A percentile compares a stretch with the other conserved stretches of the same genome.
phyloP scores from a whole-genome alignment of 2,113 vertebrate species.

The Nesoenas mayeri region DNA sequence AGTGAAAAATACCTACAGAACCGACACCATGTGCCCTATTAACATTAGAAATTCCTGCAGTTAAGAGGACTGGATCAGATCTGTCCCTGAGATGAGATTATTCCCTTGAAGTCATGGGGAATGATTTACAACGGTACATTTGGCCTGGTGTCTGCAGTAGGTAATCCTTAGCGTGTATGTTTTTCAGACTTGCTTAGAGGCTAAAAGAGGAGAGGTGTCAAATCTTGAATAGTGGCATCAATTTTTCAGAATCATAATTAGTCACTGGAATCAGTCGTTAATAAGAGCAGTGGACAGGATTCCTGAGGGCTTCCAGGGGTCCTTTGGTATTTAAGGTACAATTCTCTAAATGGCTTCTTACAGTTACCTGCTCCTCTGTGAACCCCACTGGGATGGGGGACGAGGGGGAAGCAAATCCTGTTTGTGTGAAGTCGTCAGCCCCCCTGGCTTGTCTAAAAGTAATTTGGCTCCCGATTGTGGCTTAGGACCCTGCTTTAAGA shows the following conservation, averaged over 20 bases:
- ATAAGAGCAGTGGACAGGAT: neutral
- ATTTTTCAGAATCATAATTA: slow-evolving; percentile 17
- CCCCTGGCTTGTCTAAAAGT: neutral
- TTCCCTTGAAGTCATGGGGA: slow-evolving; percentile 47
- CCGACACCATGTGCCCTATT: neutral
- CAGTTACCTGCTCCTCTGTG: neutral
- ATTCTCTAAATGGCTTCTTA: neutral
- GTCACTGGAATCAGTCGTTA: neutral
- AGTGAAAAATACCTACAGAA: slow-evolving; percentile 28
- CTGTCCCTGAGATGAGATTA: slow-evolving; percentile 52
- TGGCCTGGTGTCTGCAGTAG: slow-evolving; percentile 19
- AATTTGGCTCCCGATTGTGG: neutral
- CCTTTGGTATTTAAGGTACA: neutral
- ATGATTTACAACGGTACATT: slow-evolving; percentile 49
- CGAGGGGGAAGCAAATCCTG: neutral
- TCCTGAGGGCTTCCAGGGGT: neutral
- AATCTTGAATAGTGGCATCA: neutral
- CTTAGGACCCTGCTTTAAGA: neutral
- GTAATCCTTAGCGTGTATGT: neutral
- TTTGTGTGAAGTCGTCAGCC: neutral
- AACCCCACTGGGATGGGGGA: neutral
- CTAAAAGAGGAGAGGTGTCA: neutral
- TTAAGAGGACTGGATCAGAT: neutral
- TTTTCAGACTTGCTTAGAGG: slow-evolving; percentile 8
- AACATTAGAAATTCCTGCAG: slow-evolving; percentile 43